Evolutionary conservation across 1,140 invertebrate genomes (phyloP).

Genomic region (Ectropis grisescens): DNA sequence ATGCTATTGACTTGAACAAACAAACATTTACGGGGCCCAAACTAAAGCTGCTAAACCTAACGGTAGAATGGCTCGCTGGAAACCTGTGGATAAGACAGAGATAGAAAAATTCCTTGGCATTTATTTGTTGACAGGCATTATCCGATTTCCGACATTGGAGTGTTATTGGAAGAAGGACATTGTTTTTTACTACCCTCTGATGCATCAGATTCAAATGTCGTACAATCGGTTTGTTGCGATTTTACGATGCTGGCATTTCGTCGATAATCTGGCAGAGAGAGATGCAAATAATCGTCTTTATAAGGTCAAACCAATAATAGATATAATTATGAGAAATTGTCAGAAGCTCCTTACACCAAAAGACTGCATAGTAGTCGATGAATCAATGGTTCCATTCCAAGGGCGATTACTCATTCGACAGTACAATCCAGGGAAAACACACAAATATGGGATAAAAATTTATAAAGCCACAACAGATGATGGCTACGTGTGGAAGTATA

Average conservation of each 20-base stretch:
- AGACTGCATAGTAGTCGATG: constrained; percentile 33
- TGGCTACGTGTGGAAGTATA: constrained; percentile 4
- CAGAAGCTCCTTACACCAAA: constrained; percentile 24
- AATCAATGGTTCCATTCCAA: constrained; percentile 41
- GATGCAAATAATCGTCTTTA: constrained; percentile 2
- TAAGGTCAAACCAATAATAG: constrained; percentile 4
- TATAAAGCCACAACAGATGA: constrained; percentile 5
- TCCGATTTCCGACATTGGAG: constrained; percentile 5
- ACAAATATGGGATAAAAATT: constrained; percentile 6
- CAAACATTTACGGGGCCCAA: constrained; percentile 3
- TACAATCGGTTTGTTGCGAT: constrained; percentile 6
- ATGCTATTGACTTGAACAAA: constrained; percentile 1
- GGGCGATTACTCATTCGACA: constrained; percentile 32
- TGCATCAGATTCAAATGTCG: constrained; percentile 9
- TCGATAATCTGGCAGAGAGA: constrained; percentile 4
- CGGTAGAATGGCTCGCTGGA: constrained; percentile 2
- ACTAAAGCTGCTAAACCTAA: background rate
- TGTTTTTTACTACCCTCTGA: constrained; percentile 7
- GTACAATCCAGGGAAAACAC: constrained; percentile 19
- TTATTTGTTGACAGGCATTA: constrained; percentile 4
- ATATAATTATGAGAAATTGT: constrained; percentile 20
- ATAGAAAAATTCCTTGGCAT: constrained; percentile 5
- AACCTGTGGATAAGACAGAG: background rate
- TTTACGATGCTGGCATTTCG: constrained; percentile 9
- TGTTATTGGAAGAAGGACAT: constrained; percentile 7